A percentile compares a stretch with the other conserved stretches of the same genome.
phyloP scores from a whole-genome alignment of 2,888 invertebrate species.

The Harpalus rufipes region DNA sequence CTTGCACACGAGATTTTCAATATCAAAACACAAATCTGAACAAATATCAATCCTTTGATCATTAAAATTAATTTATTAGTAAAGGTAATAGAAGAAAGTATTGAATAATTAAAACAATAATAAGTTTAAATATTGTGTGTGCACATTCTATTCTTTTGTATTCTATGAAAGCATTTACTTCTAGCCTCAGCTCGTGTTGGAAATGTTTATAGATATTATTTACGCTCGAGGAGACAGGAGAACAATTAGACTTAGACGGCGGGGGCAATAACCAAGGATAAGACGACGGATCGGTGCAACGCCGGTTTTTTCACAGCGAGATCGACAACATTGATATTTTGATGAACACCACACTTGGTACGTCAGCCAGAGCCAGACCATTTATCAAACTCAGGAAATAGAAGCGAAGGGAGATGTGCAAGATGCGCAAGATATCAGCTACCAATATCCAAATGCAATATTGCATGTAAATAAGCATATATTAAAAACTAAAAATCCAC shows the following conservation, averaged over 20 bases:
- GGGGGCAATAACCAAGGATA: constrained; percentile 53
- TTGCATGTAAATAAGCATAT: constrained; percentile 32
- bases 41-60: too few species aligned
- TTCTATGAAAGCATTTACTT: background rate
- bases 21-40: too few species aligned
- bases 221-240: constrained; percentile 27
- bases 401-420: constrained; percentile 39
- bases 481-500: constrained; percentile 5
- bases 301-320: constrained; percentile 32
- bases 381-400: constrained; percentile 59
- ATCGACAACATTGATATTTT: constrained; percentile 60
- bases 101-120: too few species aligned
- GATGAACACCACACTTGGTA: constrained; percentile 60
- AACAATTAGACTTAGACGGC: constrained; percentile 40
- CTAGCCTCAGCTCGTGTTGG: constrained; percentile 14
- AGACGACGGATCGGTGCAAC: constrained; percentile 32
- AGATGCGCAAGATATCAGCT: constrained; percentile 26
- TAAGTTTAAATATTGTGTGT: too few species aligned
- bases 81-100: too few species aligned
- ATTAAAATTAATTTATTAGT: too few species aligned
- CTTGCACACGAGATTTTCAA: too few species aligned
- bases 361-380: constrained; percentile 40
- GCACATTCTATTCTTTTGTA: too few species aligned
- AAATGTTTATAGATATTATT: constrained; percentile 49
- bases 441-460: constrained; percentile 10